Percentiles rank a stretch among this genome's conserved stretches.
These are phyloP conservation scores for Pseudopipra pipra DNA, from an alignment of 2,113 vertebrate species.

Conservation along the genomic window DNA sequence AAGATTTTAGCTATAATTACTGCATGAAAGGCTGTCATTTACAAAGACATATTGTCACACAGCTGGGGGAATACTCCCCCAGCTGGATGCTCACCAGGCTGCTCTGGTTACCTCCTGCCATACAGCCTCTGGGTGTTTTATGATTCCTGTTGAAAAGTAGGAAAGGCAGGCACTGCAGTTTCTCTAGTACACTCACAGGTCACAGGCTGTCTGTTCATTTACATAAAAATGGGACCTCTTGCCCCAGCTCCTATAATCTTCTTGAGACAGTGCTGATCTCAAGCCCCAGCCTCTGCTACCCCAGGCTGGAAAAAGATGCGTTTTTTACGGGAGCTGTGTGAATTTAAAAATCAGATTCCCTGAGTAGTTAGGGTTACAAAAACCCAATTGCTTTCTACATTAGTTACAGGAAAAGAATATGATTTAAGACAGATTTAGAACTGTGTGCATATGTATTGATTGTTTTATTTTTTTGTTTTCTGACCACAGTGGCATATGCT, in stretches of 20 bases:
- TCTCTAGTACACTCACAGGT: background rate
- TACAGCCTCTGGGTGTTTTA: background rate
- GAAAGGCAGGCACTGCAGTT: background rate
- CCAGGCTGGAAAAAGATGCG: background rate
- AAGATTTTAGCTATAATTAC: background rate
- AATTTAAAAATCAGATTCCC: background rate
- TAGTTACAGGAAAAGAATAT: background rate
- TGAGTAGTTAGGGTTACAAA: background rate
- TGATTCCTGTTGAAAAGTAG: background rate
- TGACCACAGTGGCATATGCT: background rate
- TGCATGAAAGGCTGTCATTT: background rate
- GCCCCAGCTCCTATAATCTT: background rate
- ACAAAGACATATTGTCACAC: background rate
- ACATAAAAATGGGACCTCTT: background rate
- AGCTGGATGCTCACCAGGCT: background rate
- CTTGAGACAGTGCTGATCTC: background rate
- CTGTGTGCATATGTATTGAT: background rate
- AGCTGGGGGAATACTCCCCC: constrained; percentile 20
- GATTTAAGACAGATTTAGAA: background rate
- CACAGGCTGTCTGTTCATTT: background rate
- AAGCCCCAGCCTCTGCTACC: background rate
- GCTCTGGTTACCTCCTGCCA: background rate
- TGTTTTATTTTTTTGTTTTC: background rate
- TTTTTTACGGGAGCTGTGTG: background rate
- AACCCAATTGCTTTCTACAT: background rate